A percentile compares a stretch with the other conserved stretches of the same genome.
Evolutionary conservation across 1,140 invertebrate genomes (phyloP).

Genomic region (Procambarus clarkii): DNA sequence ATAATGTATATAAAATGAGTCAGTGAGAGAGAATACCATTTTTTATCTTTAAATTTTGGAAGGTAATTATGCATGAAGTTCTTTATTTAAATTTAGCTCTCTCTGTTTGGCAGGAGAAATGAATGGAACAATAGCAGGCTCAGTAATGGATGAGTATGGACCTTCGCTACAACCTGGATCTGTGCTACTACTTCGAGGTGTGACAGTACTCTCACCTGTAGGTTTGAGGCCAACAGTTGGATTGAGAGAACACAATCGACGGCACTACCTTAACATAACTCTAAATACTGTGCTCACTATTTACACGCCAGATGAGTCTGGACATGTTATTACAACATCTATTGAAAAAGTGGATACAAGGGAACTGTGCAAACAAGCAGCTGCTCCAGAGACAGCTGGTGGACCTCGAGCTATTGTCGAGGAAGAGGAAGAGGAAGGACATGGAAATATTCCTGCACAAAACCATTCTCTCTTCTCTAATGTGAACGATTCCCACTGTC

Average conservation of each 20-base stretch:
- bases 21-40: no score
- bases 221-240: not conserved
- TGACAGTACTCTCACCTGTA: constrained; percentile 51
- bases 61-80: no score
- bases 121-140: constrained; percentile 25
- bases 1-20: no score
- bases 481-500: not conserved
- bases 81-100: not conserved
- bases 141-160: constrained; percentile 49
- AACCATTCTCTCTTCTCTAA: constrained; percentile 11
- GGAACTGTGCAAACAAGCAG: not conserved
- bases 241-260: constrained; percentile 4
- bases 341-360: not conserved
- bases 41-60: no score
- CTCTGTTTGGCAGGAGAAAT: constrained; percentile 46
- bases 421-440: constrained; percentile 37
- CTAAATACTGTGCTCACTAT: constrained; percentile 37
- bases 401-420: constrained; percentile 34
- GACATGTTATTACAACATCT: constrained; percentile 21
- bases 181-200: constrained; percentile 40
- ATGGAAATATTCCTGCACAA: not conserved
- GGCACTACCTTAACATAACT: constrained; percentile 61
- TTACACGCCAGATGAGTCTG: constrained; percentile 49
- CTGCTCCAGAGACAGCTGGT: not conserved
- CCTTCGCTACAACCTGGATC: constrained; percentile 24